These are phyloP conservation scores for Catagonus wagneri DNA, from an alignment of 2,113 vertebrate species.

Conservation along the genomic window DNA sequence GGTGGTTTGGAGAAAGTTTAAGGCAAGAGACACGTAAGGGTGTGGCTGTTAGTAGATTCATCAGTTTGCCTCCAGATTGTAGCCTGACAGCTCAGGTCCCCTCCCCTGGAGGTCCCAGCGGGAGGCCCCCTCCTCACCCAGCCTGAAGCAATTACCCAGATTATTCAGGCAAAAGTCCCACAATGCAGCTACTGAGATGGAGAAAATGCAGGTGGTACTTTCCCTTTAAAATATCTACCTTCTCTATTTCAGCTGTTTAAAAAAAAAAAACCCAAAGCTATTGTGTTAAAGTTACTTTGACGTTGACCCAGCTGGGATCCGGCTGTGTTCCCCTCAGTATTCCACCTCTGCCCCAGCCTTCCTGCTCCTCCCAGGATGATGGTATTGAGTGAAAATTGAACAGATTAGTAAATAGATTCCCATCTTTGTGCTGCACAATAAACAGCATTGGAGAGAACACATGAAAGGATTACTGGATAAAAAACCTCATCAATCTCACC, in stretches of 20 bases:
- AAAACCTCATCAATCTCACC: constrained; percentile 36
- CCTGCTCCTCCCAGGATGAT: not conserved
- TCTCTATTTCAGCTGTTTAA: constrained; percentile 17
- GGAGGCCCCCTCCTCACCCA: constrained; percentile 15
- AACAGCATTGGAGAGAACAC: constrained; percentile 50
- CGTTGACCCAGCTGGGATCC: not conserved
- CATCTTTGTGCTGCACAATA: constrained; percentile 65
- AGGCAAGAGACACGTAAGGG: not conserved
- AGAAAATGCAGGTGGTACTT: constrained; percentile 1
- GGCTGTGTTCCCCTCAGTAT: not conserved
- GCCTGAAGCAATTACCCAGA: constrained; percentile 48
- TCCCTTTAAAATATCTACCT: not conserved
- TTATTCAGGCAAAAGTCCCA: constrained; percentile 60
- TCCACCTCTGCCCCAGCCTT: not conserved
- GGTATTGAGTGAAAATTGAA: constrained; percentile 68
- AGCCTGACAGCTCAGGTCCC: not conserved
- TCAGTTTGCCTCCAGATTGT: not conserved
- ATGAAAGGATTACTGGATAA: constrained; percentile 48
- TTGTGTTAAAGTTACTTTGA: constrained; percentile 17
- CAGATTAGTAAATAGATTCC: constrained; percentile 75
- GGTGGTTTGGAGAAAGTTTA: not conserved
- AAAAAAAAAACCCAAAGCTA: not conserved
- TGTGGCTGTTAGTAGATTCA: not conserved
- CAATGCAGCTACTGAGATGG: constrained; percentile 9
- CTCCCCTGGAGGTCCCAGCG: not conserved